Percentiles rank a stretch among this genome's conserved stretches.
Conservation (phyloP, 2,797 vertebrate genomes). For the Sebastes itinus region DNA sequence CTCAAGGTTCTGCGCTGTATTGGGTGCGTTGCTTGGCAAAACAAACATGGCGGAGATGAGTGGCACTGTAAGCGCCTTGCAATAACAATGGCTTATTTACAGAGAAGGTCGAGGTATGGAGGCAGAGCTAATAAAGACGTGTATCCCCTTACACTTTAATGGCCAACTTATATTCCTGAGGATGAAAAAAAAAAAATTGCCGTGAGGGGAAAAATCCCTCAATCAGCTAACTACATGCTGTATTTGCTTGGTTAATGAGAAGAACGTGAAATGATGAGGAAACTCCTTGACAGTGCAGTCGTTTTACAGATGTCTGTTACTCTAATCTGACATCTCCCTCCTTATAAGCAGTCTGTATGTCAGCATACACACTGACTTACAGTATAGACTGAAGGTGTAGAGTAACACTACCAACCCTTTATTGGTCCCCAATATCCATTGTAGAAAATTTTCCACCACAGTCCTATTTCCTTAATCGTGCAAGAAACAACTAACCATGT, state of each 20-base stretch:
- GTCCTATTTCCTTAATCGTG: background rate
- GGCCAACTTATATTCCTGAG: slow-evolving; percentile 55
- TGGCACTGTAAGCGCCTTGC: slow-evolving; percentile 78
- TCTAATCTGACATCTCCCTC: slow-evolving; percentile 13
- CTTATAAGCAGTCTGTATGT: background rate
- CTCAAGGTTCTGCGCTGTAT: slow-evolving; percentile 74
- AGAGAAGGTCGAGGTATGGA: slow-evolving; percentile 77
- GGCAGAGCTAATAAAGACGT: slow-evolving; percentile 78
- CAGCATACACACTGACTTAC: background rate
- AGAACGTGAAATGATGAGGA: slow-evolving; percentile 56
- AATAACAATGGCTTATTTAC: slow-evolving; percentile 87
- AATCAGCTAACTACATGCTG: slow-evolving; percentile 23
- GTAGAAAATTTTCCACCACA: background rate
- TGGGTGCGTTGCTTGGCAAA: slow-evolving; percentile 83
- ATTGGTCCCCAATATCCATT: background rate
- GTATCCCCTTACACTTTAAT: slow-evolving; percentile 75
- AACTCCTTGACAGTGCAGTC: slow-evolving; percentile 23
- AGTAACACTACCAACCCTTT: background rate
- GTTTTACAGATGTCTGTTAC: slow-evolving; percentile 37
- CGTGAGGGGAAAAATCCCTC: slow-evolving; percentile 28
- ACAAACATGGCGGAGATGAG: slow-evolving; percentile 84
- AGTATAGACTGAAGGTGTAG: background rate
- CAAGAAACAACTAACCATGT: background rate
- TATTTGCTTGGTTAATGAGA: slow-evolving; percentile 58
- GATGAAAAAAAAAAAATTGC: slow-evolving; percentile 37